Evolutionary conservation across 2,113 vertebrate genomes (phyloP), one percentile per base, ranked within the genome.

Genomic region (Aptenodytes forsteri): DNA sequence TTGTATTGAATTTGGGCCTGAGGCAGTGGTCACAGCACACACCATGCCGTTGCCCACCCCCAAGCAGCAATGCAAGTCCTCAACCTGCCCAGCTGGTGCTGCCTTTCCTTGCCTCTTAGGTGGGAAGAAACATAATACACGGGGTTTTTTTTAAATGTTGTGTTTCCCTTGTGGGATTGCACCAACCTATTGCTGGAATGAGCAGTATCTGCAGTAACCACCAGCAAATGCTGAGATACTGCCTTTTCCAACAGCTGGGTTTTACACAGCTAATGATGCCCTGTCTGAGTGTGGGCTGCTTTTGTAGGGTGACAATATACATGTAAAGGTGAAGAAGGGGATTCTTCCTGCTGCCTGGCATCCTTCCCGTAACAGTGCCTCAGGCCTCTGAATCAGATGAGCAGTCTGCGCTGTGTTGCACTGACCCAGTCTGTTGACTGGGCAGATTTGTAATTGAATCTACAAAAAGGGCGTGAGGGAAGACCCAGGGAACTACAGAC

Each of bases 101-200:
- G 38, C 40, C 44, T 40, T 84, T 84, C 38, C 42, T 58, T 69
- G 38, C 14, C 14, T 42, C 20, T 61, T 40, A 29, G 49, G 22
- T 56, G 11, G 8, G 46, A 81, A 81, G 64, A 81, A 95, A 73
- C n/a, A 87, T 26, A 64, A 42, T 21, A 15, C 6, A 16, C 2
- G 4, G 8, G 4, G 5, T 14, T 14, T n/a, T 36, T 25, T 16
- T 40, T 12, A 40, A 52, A 70, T 25, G 11, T 13, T 80, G 34
- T 27, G 13, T 50, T 93, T 59, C 29, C 29, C 16, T 54, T 59
- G 14, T 69, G n/a, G 70, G n/a, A 34, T 38, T 72, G 49, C 52
- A 64, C 13, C 0, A 0, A 46, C 16, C 15, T n/a, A 2, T 50
- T 76, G 12, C 9, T 36, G 29, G 32, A 69, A 52, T 1, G 5